Evolutionary conservation across 2,888 invertebrate genomes (phyloP).

Genomic region (Platycheirus rosarum): DNA sequence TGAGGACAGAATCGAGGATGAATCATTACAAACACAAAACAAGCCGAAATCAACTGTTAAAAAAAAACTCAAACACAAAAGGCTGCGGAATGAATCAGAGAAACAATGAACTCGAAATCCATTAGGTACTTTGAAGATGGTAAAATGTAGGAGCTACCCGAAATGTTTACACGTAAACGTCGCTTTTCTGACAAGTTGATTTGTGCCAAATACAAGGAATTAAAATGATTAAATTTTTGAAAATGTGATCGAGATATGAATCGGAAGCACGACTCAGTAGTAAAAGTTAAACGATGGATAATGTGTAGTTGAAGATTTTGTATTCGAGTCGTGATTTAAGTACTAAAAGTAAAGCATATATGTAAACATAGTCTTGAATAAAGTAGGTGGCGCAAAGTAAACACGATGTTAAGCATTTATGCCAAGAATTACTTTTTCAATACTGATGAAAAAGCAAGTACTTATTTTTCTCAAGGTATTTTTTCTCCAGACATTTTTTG

Average conservation of each 20-base stretch:
- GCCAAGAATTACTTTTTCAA: too few species aligned
- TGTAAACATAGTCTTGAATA: too few species aligned
- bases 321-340: neutral
- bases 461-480: too few species aligned
- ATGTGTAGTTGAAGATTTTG: neutral
- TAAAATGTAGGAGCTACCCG: neutral
- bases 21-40: conserved; percentile 17
- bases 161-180: conserved; percentile 7
- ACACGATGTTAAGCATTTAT: too few species aligned
- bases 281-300: neutral
- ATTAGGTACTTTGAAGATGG: neutral
- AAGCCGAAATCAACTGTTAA: too few species aligned
- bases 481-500: too few species aligned
- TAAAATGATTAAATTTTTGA: neutral
- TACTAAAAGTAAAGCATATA: neutral
- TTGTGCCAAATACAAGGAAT: neutral
- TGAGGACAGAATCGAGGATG: neutral
- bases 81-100: neutral
- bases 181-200: neutral
- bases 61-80: too few species aligned
- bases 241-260: conserved; percentile 3
- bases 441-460: too few species aligned
- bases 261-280: conserved; percentile 16
- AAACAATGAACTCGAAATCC: conserved; percentile 26
- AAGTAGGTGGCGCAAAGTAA: too few species aligned